Conservation (phyloP, 2,797 vertebrate genomes). For the Meriones psammophilus region DNA sequence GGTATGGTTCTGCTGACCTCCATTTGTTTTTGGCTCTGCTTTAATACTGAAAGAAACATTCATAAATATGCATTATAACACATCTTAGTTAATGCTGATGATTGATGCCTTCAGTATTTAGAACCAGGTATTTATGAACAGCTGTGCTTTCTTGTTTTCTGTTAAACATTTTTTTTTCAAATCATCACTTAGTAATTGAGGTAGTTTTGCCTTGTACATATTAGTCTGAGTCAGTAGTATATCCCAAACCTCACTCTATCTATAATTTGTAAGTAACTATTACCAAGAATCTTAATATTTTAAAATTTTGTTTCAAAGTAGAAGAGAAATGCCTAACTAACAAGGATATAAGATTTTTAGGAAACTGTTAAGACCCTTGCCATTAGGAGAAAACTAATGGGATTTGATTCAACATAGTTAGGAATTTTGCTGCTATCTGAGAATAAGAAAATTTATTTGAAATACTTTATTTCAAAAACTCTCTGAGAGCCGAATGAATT, state of each 20-base stretch:
- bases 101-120: conserved; percentile 47
- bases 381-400: conserved; percentile 25
- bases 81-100: not conserved
- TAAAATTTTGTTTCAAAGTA: conserved; percentile 16
- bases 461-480: not conserved
- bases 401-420: conserved; percentile 33
- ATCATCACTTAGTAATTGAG: conserved; percentile 6
- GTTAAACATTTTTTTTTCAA: conserved; percentile 11
- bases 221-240: not conserved
- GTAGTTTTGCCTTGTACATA: conserved; percentile 13
- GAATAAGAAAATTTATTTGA: conserved; percentile 55
- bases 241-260: not conserved
- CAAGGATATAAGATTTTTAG: conserved; percentile 35
- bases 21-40: conserved; percentile 16
- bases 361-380: conserved; percentile 26
- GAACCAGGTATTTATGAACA: conserved; percentile 32
- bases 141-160: conserved; percentile 34
- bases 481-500: not conserved
- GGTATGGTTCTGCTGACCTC: not conserved
- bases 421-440: conserved; percentile 16
- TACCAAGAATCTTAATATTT: conserved; percentile 12
- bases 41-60: not conserved
- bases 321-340: conserved; percentile 41
- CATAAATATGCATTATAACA: conserved; percentile 10
- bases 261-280: conserved; percentile 34